These are phyloP conservation scores for Pitangus sulphuratus DNA, from an alignment of 2,797 vertebrate species.

Conservation along the genomic window DNA sequence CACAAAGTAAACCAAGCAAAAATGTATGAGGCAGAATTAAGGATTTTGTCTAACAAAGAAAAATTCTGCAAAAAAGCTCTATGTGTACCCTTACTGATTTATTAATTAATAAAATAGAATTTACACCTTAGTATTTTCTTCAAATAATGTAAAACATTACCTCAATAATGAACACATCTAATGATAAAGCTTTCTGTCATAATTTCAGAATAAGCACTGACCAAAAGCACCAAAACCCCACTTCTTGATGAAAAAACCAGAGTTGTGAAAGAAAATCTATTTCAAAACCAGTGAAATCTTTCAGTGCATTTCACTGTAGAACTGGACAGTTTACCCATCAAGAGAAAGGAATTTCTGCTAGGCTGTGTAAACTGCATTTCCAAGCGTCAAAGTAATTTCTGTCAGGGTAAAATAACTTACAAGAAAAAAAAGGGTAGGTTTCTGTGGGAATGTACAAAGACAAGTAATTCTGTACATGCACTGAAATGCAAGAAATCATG, in stretches of 20 bases:
- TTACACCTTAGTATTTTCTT: neutral
- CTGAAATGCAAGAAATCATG: neutral
- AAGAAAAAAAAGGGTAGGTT: neutral
- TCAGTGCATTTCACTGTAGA: neutral
- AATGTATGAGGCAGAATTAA: accelerated
- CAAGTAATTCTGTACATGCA: neutral
- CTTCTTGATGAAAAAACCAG: neutral
- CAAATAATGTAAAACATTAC: neutral
- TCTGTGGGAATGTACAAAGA: neutral
- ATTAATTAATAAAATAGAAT: neutral
- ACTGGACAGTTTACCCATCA: neutral
- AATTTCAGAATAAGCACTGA: neutral
- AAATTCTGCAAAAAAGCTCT: neutral
- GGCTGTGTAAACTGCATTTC: neutral
- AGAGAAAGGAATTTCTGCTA: neutral
- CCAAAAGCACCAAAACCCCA: neutral
- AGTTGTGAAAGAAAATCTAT: neutral
- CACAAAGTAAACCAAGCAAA: neutral
- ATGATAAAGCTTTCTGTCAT: neutral
- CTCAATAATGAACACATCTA: neutral
- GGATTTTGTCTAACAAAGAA: neutral
- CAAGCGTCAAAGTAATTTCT: neutral
- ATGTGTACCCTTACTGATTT: neutral
- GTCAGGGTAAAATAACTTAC: neutral
- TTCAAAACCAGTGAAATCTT: neutral